Conservation (phyloP, 2,113 vertebrate genomes). For the Dipodomys ordii region DNA sequence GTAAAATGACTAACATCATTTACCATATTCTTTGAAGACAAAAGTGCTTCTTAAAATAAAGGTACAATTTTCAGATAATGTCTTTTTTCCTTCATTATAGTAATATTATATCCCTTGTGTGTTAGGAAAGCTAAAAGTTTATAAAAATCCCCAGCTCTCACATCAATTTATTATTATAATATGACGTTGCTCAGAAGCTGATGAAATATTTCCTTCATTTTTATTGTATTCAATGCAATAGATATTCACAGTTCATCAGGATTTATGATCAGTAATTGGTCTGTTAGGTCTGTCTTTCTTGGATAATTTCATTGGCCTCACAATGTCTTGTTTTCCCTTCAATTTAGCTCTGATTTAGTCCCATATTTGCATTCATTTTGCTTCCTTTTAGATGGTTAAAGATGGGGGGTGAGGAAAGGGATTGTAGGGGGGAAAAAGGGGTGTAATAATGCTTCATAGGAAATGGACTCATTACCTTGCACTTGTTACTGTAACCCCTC, state of each 20-base stretch:
- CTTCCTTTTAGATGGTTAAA: not conserved
- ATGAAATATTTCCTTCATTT: not conserved
- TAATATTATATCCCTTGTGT: not conserved
- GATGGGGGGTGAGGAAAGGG: too few species aligned
- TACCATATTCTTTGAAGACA: not conserved
- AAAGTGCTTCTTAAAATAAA: constrained; percentile 25
- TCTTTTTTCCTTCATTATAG: not conserved
- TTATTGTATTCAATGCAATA: not conserved
- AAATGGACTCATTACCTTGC: too few species aligned
- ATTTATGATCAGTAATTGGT: not conserved
- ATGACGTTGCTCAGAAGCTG: not conserved
- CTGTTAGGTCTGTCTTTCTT: not conserved
- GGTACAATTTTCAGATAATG: not conserved
- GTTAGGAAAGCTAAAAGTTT: not conserved
- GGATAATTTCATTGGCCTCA: not conserved
- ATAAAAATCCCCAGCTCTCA: not conserved
- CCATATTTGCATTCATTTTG: not conserved
- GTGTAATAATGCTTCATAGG: too few species aligned
- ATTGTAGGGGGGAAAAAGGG: too few species aligned
- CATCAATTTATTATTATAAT: not conserved
- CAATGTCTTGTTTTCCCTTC: too few species aligned
- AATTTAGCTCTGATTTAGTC: too few species aligned
- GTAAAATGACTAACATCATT: not conserved
- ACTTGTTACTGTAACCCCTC: too few species aligned
- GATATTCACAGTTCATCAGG: not conserved